Evolutionary conservation across 2,113 vertebrate species (phyloP), one percentile per base, ranked within the genome.

Genomic region (Gambusia holbrooki): DNA sequence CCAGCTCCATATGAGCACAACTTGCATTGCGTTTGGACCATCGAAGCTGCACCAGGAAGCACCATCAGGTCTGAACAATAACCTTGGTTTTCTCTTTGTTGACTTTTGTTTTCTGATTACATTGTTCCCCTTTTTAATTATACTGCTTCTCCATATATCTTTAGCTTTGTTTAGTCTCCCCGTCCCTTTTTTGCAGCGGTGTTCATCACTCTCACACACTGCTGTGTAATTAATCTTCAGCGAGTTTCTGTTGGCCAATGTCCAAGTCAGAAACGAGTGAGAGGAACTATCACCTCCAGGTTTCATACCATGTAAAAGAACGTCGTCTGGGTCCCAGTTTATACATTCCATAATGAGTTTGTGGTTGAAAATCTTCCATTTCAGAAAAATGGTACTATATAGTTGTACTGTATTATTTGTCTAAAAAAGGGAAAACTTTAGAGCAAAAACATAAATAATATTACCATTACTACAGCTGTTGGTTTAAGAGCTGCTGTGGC

Each of bases 1-100:
- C 98, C 98, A 0, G 96, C 96, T 0, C 97, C 98, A 1, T 99
- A 99, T 0, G 98, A 99, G 66, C 98, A 99, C 85, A 99, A 99
- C 74, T 95, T 99, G 81, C 97, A 99, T 88, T 99, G 98, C 40
- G 91, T 97, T 70, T 99, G 98, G 98, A 97, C 86, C 9, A 95
- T 99, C 0, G 96, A 99, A 83, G 98, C 97, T 5, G 94, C 97
- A 0, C 94, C 96, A 1, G 98, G 98, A 17, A 98, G 97, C 94
- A 99, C 97, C 3, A 96, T 99, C 2, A 96, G 98, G 98, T 99
- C 89, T 95, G 95, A 79, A 73, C 64, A 75, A 69, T 45, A 67
- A 32, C 62, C 4, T 63, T 73, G 62, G 29, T 68, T 71, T 66
- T 51, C 54, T 27, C 67, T 60, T 17, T 17, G 15, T 29, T 12